A percentile compares a stretch with the other conserved stretches of the same genome.
These are phyloP conservation scores for Cololabis saira DNA, from an alignment of 2,113 vertebrate species.

Conservation along the genomic window DNA sequence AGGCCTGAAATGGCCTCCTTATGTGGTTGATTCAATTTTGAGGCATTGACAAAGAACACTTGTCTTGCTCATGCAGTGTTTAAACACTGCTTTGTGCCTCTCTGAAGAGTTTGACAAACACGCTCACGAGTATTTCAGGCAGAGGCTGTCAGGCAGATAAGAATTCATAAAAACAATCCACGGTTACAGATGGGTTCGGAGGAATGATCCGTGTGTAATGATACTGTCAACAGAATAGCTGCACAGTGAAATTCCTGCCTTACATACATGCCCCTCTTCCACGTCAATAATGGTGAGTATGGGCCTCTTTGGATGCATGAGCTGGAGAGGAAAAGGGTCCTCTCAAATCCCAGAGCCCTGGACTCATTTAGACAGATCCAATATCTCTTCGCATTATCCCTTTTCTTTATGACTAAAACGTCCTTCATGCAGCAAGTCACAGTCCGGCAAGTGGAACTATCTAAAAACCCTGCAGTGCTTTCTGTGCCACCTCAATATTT, in stretches of 20 bases:
- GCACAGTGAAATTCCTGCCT: background rate
- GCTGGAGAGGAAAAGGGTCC: too few relatives aligned
- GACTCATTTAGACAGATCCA: slow-evolving; percentile 10
- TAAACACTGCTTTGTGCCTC: slow-evolving; percentile 3
- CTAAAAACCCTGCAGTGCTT: slow-evolving; percentile 33
- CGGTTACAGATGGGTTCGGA: slow-evolving; percentile 26
- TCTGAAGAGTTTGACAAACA: slow-evolving; percentile 1
- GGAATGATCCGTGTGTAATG: slow-evolving; percentile 37
- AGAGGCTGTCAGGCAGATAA: slow-evolving; percentile 23
- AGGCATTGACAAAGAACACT: slow-evolving; percentile 7
- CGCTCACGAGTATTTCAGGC: background rate
- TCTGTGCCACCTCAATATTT: slow-evolving; percentile 38
- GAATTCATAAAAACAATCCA: slow-evolving; percentile 34
- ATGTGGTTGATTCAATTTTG: slow-evolving; percentile 32
- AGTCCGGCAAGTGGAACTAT: slow-evolving; percentile 50
- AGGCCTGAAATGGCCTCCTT: slow-evolving; percentile 13
- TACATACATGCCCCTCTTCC: background rate
- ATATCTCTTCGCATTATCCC: slow-evolving; percentile 27
- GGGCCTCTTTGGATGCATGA: too few relatives aligned
- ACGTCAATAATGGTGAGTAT: background rate
- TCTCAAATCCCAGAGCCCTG: background rate
- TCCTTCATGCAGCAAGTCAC: slow-evolving; percentile 33
- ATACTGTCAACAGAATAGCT: slow-evolving; percentile 23
- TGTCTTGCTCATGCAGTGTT: slow-evolving; percentile 6
- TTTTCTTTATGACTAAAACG: slow-evolving; percentile 28